A percentile compares a stretch with the other conserved stretches of the same genome.
Conservation (phyloP, 2,888 invertebrate species). For the Perizoma flavofasciatum region DNA sequence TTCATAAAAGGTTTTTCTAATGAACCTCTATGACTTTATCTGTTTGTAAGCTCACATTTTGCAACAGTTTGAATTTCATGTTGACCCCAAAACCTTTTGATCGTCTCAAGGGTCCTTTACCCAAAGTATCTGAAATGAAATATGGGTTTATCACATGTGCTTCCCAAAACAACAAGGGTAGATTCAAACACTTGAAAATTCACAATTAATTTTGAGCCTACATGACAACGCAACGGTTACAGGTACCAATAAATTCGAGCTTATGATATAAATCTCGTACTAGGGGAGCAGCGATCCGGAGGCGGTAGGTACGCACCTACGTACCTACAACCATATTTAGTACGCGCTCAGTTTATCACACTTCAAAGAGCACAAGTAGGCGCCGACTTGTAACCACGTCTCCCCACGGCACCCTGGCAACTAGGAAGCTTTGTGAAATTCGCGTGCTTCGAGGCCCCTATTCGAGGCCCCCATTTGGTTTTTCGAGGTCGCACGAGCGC, state of each 20-base stretch:
- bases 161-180: conserved; percentile 14
- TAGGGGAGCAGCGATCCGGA: conserved; percentile 43
- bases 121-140: conserved; percentile 10
- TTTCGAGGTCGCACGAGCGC: conserved; percentile 72
- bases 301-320: conserved; percentile 58
- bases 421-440: conserved; percentile 80
- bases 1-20: too few species aligned
- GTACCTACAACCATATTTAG: conserved; percentile 64
- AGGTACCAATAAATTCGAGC: conserved; percentile 31
- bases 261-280: conserved; percentile 39
- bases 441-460: conserved; percentile 57
- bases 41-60: conserved; percentile 2
- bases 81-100: conserved; percentile 12
- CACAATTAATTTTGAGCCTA: conserved; percentile 28
- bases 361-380: conserved; percentile 76
- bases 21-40: too few species aligned
- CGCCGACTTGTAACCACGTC: conserved; percentile 69
- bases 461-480: conserved; percentile 76
- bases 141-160: conserved; percentile 16
- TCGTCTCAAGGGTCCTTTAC: conserved; percentile 14
- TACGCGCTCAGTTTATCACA: conserved; percentile 74
- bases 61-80: neutral
- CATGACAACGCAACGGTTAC: conserved; percentile 15
- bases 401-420: conserved; percentile 63
- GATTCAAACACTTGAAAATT: conserved; percentile 28